Evolutionary conservation across 1,140 invertebrate species (phyloP), one percentile per base, ranked within the genome.

Genomic region (Melitaea cinxia): DNA sequence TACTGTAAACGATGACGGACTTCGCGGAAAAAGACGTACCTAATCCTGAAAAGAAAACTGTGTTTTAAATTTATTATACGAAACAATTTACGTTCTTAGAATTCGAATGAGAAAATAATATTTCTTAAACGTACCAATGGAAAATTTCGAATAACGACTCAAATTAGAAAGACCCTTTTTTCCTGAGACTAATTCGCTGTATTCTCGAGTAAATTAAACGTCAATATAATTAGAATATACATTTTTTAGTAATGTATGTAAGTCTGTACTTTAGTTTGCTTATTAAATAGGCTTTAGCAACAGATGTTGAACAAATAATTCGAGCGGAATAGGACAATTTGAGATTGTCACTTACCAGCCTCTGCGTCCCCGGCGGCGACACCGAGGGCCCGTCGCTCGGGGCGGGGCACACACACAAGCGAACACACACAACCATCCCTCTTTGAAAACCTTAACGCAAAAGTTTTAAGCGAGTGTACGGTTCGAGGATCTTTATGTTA

Each of bases 1-100:
- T 88, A 88, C 85, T 88, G 88, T 90, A 88, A 90, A 83, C 82
- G 78, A 77, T 80, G 75, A 75, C 80, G 78, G 62, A 66, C 73
- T 70, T 67, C 39, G 26, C 55, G 77, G 35, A 88, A 70, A 88
- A 77, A 64, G 75, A 23, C 67, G 82, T 67, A 87, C 73, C 76
- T 81, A 55, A 72, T 70, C 45, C 60, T 67, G 56, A 67, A 67
- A 64, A 67, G 23, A 37, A 28, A 33, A 67, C 10, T 54, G 19
- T 37, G 19, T 23, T 49, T 24, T 26, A 3, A 7, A 35, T 56
- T 56, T 39, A 9, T 42, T 0, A 12, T 17, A 17, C n/a, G 49
- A 52, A 23, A 1, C 4, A 17, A 19, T 19, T 42, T 42, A 17
- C 15, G 5, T 42, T 42, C 5, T 7, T 6, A 4, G 15, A 42